phyloP scores from a whole-genome alignment of 2,888 invertebrate genomes.

The Urechis unicinctus region DNA sequence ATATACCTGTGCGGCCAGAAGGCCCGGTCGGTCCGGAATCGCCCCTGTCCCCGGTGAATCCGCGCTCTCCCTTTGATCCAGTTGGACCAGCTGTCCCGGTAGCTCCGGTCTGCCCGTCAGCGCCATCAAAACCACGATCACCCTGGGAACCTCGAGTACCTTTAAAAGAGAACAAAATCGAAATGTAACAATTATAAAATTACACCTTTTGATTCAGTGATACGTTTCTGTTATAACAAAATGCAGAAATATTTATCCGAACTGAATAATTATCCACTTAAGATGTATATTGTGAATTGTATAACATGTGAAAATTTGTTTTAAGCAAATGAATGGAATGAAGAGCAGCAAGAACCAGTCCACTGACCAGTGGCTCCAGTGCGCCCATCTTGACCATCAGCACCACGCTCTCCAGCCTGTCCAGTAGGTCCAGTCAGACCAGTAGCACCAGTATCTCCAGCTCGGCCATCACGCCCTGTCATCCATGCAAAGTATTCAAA shows the following conservation, averaged over 20 bases:
- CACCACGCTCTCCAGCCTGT: neutral
- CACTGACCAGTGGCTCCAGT: neutral
- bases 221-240: too few relatives aligned
- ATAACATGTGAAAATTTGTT: too few relatives aligned
- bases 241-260: too few relatives aligned
- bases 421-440: slow-evolving; percentile 1
- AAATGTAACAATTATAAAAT: too few relatives aligned
- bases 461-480: slow-evolving; percentile 1
- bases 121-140: too few relatives aligned
- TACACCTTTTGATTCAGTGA: too few relatives aligned
- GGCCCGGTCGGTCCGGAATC: neutral
- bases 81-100: slow-evolving; percentile 6
- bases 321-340: too few relatives aligned
- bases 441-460: slow-evolving; percentile 5
- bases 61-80: slow-evolving; percentile 5
- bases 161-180: too few relatives aligned
- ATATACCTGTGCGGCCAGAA: neutral
- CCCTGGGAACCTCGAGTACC: too few relatives aligned
- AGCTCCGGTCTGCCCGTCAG: neutral
- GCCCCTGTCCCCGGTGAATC: neutral
- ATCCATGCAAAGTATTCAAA: neutral
- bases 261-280: too few relatives aligned
- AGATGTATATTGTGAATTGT: too few relatives aligned
- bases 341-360: too few relatives aligned
- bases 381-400: neutral